phyloP scores from a whole-genome alignment of 1,140 invertebrate genomes.

The Drosophila carrolli region DNA sequence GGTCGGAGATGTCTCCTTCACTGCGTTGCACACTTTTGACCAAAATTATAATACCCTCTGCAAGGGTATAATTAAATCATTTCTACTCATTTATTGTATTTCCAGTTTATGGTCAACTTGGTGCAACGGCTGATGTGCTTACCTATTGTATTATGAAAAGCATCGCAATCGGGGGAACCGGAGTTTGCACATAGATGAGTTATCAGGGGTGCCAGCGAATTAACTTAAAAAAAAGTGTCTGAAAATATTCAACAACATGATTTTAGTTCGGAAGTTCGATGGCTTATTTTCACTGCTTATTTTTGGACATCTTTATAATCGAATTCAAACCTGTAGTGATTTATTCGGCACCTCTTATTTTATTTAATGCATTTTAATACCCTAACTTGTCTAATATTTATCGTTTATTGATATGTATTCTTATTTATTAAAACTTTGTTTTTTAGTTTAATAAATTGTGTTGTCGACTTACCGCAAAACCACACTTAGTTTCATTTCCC shows the following conservation, averaged over 20 bases:
- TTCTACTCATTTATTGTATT: not conserved
- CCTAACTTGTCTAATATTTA: not conserved
- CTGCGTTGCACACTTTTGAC: too few relatives aligned
- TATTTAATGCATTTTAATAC: not conserved
- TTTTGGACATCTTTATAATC: too few relatives aligned
- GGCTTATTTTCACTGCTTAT: too few relatives aligned
- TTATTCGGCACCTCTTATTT: not conserved
- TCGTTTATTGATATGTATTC: not conserved
- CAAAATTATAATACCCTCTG: too few relatives aligned
- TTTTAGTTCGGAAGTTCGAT: too few relatives aligned
- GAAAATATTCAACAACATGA: too few relatives aligned
- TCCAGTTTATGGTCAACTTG: constrained; percentile 26
- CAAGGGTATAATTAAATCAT: too few relatives aligned
- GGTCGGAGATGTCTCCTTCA: too few relatives aligned
- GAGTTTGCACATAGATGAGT: not conserved
- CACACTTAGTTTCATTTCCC: constrained; percentile 4
- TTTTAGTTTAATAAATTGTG: constrained; percentile 12
- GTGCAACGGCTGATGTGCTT: not conserved
- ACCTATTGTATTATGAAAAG: not conserved
- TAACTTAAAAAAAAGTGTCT: too few relatives aligned
- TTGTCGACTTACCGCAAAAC: constrained; percentile 24
- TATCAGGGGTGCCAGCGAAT: too few relatives aligned
- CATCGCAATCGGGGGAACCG: constrained; percentile 15
- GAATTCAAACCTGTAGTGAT: too few relatives aligned
- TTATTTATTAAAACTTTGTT: constrained; percentile 1